Base-by-base conservation (phyloP, 2,113 vertebrate species). In the Solenodon paradoxus region DNA sequence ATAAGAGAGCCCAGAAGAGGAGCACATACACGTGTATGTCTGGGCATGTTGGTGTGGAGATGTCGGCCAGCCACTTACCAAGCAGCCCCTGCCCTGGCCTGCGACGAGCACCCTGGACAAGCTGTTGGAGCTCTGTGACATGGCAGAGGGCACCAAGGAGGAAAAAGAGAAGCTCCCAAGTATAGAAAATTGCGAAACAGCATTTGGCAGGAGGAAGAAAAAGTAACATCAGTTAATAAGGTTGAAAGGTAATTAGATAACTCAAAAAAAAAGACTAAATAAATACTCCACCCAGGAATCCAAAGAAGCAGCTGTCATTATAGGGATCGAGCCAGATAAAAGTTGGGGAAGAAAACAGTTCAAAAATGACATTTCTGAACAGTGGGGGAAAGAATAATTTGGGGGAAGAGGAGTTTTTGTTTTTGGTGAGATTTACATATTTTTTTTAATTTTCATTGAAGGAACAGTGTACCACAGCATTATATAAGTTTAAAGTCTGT, bases 1-100 rank as follows among this genome's bases (percentile, higher is more conserved):
- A 3, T n/a, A 47, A 68, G 63, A 69, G 40, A 22, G 38, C 51
- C 22, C 45, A 1, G 0, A 26, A 22, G 42, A 69, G 66, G 51
- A 26, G 6, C 38, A 4, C 1, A 15, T 16, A 5, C 4, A 1
- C 30, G 26, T 68, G 9, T 1, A 0, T 16, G 9, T 42, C 55
- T 7, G 5, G 16, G 26, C 38, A 26, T 2, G 13, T 0, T 24
- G n/a, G 28, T 12, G 4, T 30, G 22, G 40, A 45, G 42, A 42
- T 16, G 11, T 3, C 13, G 38, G 49, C 3, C 3, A 38, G 16
- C 64, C 32, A 4, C 40, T 55, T 16, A 5, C 74, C 55, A 3
- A 0, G 75, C n/a, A 7, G 1, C 1, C n/a, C 40, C 30, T 5
- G 45, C 32, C 80, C 51, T 17, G n/a, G n/a, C n/a, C n/a, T n/a